phyloP scores from a whole-genome alignment of 2,797 vertebrate genomes.

The Oreonectes daqikongensis region DNA sequence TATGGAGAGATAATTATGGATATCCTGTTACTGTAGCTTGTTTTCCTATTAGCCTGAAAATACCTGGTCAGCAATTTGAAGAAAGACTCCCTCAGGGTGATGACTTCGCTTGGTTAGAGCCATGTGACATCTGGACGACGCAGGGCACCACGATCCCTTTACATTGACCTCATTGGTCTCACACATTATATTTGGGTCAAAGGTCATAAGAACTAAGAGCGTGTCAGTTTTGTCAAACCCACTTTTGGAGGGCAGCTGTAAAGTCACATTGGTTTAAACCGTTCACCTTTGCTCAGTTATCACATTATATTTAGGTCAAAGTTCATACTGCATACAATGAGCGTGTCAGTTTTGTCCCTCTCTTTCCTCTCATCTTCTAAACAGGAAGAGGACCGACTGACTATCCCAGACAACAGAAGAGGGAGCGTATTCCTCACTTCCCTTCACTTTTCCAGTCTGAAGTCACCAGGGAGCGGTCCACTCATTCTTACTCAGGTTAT shows the following conservation, averaged over 20 bases:
- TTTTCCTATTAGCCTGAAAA: slow-evolving; percentile 15
- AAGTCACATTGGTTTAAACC: background rate
- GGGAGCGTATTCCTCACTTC: slow-evolving; percentile 44
- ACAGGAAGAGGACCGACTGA: slow-evolving; percentile 53
- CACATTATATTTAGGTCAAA: slow-evolving; percentile 47
- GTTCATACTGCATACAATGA: slow-evolving; percentile 20
- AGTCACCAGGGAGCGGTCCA: slow-evolving; percentile 1
- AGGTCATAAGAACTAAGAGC: background rate
- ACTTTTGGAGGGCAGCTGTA: background rate
- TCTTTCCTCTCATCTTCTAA: slow-evolving; percentile 37
- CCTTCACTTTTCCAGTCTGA: background rate
- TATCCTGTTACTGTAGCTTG: slow-evolving; percentile 29
- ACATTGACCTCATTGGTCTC: slow-evolving; percentile 10
- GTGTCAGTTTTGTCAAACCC: background rate
- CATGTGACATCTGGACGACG: slow-evolving; percentile 39
- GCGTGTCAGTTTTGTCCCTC: background rate
- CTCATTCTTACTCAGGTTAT: background rate
- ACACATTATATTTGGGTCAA: background rate
- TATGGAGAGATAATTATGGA: background rate
- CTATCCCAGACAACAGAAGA: slow-evolving; percentile 21
- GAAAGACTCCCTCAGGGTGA: background rate
- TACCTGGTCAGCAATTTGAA: background rate
- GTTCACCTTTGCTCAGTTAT: background rate
- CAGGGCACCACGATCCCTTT: background rate
- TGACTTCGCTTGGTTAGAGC: slow-evolving; percentile 1